phyloP scores from a whole-genome alignment of 2,797 vertebrate genomes.

The Danio albolineatus region DNA sequence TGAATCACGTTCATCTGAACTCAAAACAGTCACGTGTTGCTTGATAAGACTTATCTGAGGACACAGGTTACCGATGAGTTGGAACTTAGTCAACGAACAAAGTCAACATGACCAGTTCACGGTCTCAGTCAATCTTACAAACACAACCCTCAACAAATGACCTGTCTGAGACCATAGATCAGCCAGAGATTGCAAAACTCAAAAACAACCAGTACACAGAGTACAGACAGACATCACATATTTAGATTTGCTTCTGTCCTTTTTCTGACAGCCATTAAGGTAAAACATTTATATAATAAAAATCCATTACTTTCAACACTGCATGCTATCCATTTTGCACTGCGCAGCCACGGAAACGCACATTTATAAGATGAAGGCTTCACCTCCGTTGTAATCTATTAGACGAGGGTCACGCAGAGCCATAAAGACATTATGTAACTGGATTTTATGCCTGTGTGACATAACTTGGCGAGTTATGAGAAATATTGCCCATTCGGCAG shows the following conservation, averaged over 20 bases:
- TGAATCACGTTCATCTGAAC: background rate
- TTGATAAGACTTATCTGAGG: constrained; percentile 65
- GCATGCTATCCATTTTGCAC: background rate
- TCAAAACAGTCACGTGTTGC: constrained; percentile 45
- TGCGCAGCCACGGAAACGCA: background rate
- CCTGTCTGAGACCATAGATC: background rate
- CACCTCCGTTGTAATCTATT: constrained; percentile 42
- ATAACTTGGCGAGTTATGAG: constrained; percentile 43
- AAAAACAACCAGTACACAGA: background rate
- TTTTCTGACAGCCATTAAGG: background rate
- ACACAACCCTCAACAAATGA: background rate
- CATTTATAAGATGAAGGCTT: background rate
- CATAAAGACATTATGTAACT: constrained; percentile 50
- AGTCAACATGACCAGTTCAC: constrained; percentile 63
- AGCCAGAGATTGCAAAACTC: background rate
- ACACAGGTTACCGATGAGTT: constrained; percentile 67
- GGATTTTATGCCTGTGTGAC: constrained; percentile 48
- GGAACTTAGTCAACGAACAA: constrained; percentile 65
- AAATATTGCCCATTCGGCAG: constrained; percentile 17
- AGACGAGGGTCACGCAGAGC: constrained; percentile 35
- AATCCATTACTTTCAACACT: background rate
- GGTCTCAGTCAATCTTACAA: constrained; percentile 28
- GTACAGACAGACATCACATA: background rate
- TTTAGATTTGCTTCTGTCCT: background rate
- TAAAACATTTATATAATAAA: background rate